Evolutionary conservation across 2,797 vertebrate species (phyloP), one percentile per base, ranked within the genome.

Genomic region (Octomys mimax): DNA sequence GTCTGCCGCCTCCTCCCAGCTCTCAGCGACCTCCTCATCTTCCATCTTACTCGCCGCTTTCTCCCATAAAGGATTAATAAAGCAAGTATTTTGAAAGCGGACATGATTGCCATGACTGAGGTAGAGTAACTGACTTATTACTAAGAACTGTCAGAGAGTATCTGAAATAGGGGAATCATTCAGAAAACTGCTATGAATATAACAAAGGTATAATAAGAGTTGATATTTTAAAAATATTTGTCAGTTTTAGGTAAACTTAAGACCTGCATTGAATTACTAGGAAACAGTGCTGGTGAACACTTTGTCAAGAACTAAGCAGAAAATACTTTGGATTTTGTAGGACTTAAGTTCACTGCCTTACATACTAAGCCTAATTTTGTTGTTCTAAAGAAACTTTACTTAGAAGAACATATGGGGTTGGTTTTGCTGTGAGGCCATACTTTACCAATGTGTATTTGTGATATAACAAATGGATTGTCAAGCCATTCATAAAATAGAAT

Each of bases 221-320:
- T 87, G 70, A 52, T 77, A 39, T 59, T 49, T 91, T 66, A 31
- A 61, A 91, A 94, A 70, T 83, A 70, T 77, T 86, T 86, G 64
- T n/a, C 42, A 92, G 62, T 21, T 54, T 52, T 49, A 84, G 33
- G 26, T 59, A 87, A 68, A 87, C 66, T 49, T 61, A 49, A 24
- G 83, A 21, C 9, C 22, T 70, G 22, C 26, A 54, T 70, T n/a
- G 81, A 77, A 33, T 68, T 81, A 59, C 68, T 77, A 82, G 78
- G 91, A 82, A 96, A 91, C 2, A 70, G n/a, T 31, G 21, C 42
- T 18, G 24, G 16, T n/a, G 83, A 82, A 91, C 8, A 77, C 83
- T 78, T 46, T 49, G 36, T 82, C 61, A 81, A 86, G 12, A 85
- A 36, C 36, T 31, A 66, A 16, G 42, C 8, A 70, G 68, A 70